Evolutionary conservation across 2,888 invertebrate genomes (phyloP), one percentile per base, ranked within the genome.

Genomic region (Xanthorhoe designata): DNA sequence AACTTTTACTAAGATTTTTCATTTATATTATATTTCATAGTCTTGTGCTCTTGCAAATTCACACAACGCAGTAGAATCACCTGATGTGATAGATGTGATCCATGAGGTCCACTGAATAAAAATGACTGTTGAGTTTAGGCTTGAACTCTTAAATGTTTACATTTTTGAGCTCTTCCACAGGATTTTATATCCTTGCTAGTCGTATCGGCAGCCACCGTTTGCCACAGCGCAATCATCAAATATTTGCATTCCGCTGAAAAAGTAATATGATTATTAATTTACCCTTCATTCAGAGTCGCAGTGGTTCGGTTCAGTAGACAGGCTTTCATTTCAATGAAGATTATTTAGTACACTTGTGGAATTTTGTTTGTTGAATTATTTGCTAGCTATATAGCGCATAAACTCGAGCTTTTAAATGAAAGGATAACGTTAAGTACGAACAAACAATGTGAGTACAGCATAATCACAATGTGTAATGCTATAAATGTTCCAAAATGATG

Each of bases 241-340:
- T 91, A 92, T 92, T 92, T 93, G 90, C 91, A 91, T 91, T 85
- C 87, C 84, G 77, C 81, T 88, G 90, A 90, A 92, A 92, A 91
- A 92, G 89, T 93, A 92, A 93, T 91, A 86, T 88, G 86, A 91
- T 93, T 93, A 92, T 91, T 92, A 92, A 93, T 93, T 92, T 91
- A 84, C 86, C 81, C 83, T 75, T 90, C 83, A 89, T 92, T 92
- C 91, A 91, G 72, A 42, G 38, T 42, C 75, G 75, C 80, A 17
- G 15, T 15, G 29, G 35, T 85, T 84, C 85, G 81, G 84, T 88
- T 81, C 84, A 80, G 82, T 83, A 82, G 85, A 82, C 82, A 76
- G 76, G 54, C 66, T 78, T 81, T 84, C 83, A 83, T 86, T 89
- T 86, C 85, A 82, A 79, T 87, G 78, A 84, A 83, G 85, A 88